Base-by-base conservation (phyloP, 2,113 vertebrate genomes). In the Phrynosoma platyrhinos region DNA sequence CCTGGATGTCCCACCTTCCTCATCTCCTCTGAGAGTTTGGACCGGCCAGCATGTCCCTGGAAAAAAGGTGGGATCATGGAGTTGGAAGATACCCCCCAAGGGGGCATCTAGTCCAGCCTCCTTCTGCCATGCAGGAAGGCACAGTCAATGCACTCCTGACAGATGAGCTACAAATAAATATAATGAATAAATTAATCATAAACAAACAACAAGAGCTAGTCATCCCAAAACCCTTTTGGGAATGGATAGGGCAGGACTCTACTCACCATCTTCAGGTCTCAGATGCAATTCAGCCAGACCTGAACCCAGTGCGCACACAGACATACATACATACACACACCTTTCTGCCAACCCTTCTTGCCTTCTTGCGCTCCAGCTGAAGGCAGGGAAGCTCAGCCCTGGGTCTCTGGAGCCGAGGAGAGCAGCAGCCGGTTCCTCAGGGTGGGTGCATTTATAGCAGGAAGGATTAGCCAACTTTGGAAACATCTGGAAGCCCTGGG, bases 401-500 rank as follows among this genome's bases (percentile, higher is more conserved):
- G 2, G 7, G 25, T 20, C 55, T 23, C 68, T 9, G 77, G 12
- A 5, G 36, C 23, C 1, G 7, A 13, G 30, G 21, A 14, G 72
- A 13, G 32, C 32, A 23, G 74, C 25, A 5, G 25, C 4, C 4
- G 3, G 6, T 21, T 21, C 40, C 23, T 1, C 21, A 2, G 27
- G 23, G 2, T 0, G 64, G 87, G 53, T 3, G 47, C 23, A 62
- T 91, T 90, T 93, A 91, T 93, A 88, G 23, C 16, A 78, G 0
- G 32, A 3, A 7, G 21, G 68, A 36, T 1, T 0, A 1, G 32
- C 10, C 0, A 2, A 3, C 1, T 30, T 0, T 27, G 5, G 83
- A 27, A 32, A 5, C 88, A 83, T 9, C 58, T 82, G 88, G 4
- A 27, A 66, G 4, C 4, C 16, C 0, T 10, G 42, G 0, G 40